Evolutionary conservation across 1,140 invertebrate genomes (phyloP).

Genomic region (Drosophila bocqueti): DNA sequence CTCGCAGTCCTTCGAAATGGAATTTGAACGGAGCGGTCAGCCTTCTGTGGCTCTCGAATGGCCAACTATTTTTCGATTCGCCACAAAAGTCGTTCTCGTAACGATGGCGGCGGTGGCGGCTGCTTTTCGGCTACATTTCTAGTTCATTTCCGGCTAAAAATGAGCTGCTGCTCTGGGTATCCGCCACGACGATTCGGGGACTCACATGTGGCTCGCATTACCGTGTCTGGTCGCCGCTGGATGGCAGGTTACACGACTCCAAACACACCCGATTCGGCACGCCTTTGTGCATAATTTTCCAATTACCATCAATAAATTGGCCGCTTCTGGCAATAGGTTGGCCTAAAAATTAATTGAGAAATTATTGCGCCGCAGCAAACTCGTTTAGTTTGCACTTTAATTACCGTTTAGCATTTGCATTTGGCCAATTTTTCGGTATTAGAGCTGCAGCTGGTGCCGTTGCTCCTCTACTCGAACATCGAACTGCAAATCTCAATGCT

Average conservation of each 20-base stretch:
- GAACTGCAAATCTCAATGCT: constrained; percentile 49
- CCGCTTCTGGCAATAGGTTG: constrained; percentile 16
- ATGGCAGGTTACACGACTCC: constrained; percentile 19
- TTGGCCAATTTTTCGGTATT: constrained; percentile 50
- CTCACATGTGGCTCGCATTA: constrained; percentile 52
- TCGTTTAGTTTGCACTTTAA: constrained; percentile 66
- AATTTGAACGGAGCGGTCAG: constrained; percentile 11
- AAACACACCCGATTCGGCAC: constrained; percentile 23
- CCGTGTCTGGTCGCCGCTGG: neutral
- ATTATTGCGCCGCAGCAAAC: constrained; percentile 60
- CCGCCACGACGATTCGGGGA: constrained; percentile 24
- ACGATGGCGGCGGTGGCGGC: constrained; percentile 32
- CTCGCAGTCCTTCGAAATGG: neutral
- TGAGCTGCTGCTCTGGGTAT: constrained; percentile 65
- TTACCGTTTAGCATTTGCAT: constrained; percentile 71
- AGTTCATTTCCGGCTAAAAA: constrained; percentile 81
- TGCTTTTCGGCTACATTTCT: constrained; percentile 72
- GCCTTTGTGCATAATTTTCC: constrained; percentile 78
- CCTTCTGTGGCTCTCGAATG: constrained; percentile 15
- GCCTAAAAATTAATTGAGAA: constrained; percentile 72
- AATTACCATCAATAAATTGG: constrained; percentile 73
- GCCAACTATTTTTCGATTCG: constrained; percentile 75
- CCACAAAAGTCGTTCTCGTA: constrained; percentile 64
- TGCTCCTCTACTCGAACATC: constrained; percentile 32
- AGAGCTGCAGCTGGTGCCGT: constrained; percentile 26